Percentiles rank a stretch among this genome's conserved stretches.
Evolutionary conservation across 2,888 invertebrate species (phyloP).

Genomic region (Scaptomyza caliginosa): DNA sequence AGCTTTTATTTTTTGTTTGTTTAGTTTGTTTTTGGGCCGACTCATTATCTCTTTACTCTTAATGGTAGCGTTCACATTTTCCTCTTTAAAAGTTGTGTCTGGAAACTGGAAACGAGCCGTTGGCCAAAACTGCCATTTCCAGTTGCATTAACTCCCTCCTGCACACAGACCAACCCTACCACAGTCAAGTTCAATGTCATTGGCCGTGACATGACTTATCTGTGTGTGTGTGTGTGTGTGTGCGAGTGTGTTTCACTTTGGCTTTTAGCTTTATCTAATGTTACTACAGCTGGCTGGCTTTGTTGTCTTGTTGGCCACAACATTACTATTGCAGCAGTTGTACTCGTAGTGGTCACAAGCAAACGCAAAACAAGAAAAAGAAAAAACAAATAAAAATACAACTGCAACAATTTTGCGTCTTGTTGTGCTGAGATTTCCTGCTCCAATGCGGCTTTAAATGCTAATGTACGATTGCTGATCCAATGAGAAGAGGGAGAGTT

Average conservation of each 20-base stretch:
- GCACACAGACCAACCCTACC: not conserved
- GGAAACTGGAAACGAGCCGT: conserved; percentile 15
- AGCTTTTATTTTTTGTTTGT: conserved; percentile 1
- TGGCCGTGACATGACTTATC: conserved; percentile 52
- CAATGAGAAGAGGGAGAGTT: not conserved
- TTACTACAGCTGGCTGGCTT: conserved; percentile 2
- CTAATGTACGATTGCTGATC: conserved; percentile 20
- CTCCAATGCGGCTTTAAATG: conserved; percentile 22
- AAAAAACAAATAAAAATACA: not conserved
- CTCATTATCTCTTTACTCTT: conserved; percentile 36
- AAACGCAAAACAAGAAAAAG: not conserved
- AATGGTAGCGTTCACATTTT: conserved; percentile 38
- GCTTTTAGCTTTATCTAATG: conserved; percentile 3
- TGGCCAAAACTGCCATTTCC: not conserved
- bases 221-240: not conserved
- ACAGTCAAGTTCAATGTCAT: conserved; percentile 70
- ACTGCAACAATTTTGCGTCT: conserved; percentile 28
- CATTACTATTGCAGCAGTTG: not conserved
- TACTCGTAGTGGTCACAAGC: not conserved
- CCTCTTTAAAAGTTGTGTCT: conserved; percentile 18
- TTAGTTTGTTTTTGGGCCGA: not conserved
- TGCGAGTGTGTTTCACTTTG: not conserved
- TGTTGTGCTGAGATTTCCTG: conserved; percentile 46
- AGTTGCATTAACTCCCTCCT: not conserved
- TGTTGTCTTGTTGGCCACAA: conserved; percentile 29